Percentiles rank a stretch among this genome's conserved stretches.
Conservation (phyloP, 2,113 vertebrate genomes). For the Tringa solitaria region DNA sequence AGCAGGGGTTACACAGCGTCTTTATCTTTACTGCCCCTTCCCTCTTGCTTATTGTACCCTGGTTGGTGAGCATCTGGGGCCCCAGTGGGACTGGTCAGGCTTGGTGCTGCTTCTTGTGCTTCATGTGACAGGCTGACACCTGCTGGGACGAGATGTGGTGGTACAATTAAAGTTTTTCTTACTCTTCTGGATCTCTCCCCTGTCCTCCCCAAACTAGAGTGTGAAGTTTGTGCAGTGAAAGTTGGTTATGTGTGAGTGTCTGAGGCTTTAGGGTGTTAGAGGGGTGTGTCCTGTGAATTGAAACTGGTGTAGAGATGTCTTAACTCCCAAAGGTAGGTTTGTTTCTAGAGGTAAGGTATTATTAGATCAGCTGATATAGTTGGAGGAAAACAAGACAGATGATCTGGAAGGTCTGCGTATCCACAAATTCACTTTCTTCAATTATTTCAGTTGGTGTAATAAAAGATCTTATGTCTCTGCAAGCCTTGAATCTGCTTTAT, state of each 20-base stretch:
- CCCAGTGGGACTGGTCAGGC: background rate
- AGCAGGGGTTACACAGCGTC: background rate
- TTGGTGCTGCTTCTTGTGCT: background rate
- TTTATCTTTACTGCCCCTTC: background rate
- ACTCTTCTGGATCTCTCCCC: background rate
- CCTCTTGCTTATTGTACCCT: background rate
- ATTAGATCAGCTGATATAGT: background rate
- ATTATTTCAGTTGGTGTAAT: background rate
- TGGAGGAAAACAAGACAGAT: background rate
- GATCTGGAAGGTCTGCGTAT: background rate
- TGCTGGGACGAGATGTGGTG: background rate
- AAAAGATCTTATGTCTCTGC: background rate
- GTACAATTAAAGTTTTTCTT: background rate
- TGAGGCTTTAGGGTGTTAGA: background rate
- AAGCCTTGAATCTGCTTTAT: background rate
- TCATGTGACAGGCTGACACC: background rate
- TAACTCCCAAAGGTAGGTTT: background rate
- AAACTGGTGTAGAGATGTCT: background rate
- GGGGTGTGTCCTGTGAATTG: background rate
- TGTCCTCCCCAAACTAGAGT: accelerated
- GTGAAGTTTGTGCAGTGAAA: background rate
- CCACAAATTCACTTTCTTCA: background rate
- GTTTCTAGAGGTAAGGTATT: background rate
- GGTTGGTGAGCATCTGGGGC: background rate
- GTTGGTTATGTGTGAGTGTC: background rate